Evolutionary conservation across 92 coral and sea anemone species (phyloP), one percentile per base, ranked within the genome.

Genomic region (Anthopleura xanthogrammica): DNA sequence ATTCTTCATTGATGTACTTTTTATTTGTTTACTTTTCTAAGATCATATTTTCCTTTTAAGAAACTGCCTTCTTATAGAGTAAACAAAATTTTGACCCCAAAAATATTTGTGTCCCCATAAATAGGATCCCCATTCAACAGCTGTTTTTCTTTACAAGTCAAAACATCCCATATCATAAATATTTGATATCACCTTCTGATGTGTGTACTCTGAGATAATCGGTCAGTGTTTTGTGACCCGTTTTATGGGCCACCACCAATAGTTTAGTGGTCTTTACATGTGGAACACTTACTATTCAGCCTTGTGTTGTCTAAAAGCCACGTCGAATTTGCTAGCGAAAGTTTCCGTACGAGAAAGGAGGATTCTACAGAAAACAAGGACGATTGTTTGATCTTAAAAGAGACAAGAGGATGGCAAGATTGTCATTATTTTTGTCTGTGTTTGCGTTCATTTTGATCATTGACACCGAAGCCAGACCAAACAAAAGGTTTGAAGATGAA

Each of bases 181-280:
- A 16, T 68, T 80, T 81, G 24, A 81, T 14, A 52, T 17, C 22
- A 12, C n/a, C 2, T 29, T 73, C 46, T 46, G 39, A 46, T 8
- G 57, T 23, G 70, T 20, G 29, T 14, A 62, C 70, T 43, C 84
- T 68, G 77, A 81, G 60, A 68, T 43, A 81, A 70, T 60, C 43
- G 48, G 74, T 81, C 77, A 70, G 8, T 50, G 73, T 68, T 12
- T 71, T 48, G 17, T 81, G 84, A 81, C 84, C 84, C 84, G 77
- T 81, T 3, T 68, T 68, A 52, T 23, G 24, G n/a, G 77, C 74
- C 77, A 81, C 77, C 84, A 22, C 65, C 77, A 81, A 70, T 70
- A n/a, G 80, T 64, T 80, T 65, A 29, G 41, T 23, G 75, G 60
- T 36, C 64, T 68, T 81, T 81, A 81, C 84, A 68, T 80, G 83